Evolutionary conservation across 2,113 vertebrate genomes (phyloP), one percentile per base, ranked within the genome.

Genomic region (Podilymbus podiceps): DNA sequence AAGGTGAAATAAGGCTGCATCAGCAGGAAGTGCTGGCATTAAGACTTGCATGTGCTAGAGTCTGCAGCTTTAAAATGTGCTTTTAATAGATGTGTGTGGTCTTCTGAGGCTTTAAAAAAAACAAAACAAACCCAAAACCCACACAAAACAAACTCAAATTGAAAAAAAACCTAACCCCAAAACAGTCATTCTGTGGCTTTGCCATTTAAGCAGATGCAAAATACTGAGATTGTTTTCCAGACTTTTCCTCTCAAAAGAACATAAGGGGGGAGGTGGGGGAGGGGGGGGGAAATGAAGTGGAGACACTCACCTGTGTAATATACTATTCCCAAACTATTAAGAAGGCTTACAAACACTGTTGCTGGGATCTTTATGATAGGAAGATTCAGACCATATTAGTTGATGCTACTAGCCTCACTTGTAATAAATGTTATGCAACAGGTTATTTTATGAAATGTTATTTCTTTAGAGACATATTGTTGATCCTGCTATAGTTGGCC

Each of bases 21-120:
- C 85, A 92, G 73, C 74, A 94, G 89, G 68, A 92, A 72, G 77
- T 95, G 95, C 94, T 97, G 93, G 60, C 64, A 49, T 95, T 97
- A 94, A 96, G 58, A 95, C 69, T 96, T 96, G 91, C 94, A 95
- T 96, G 95, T 97, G 60, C 76, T 95, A 95, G 69, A 91, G 71
- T 89, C 15, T 89, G 94, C 93, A 95, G 95, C 94, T 92, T 91
- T 85, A 50, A 82, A 72, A 79, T 87, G 35, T 68, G 52, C 56
- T 94, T 89, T 50, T 64, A 10, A 28, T 84, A 63, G 47, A 67
- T 13, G 40, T 55, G 69, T 78, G 95, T 86, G 93, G 76, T 72
- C 73, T 89, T 84, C n/a, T 92, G 89, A 95, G 21, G 60, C 73
- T 92, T 90, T n/a, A 62, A 87, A 78, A 72, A 42, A 42, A 83